These are phyloP conservation scores for Procavia capensis DNA, from an alignment of 2,113 vertebrate genomes.

Conservation along the genomic window DNA sequence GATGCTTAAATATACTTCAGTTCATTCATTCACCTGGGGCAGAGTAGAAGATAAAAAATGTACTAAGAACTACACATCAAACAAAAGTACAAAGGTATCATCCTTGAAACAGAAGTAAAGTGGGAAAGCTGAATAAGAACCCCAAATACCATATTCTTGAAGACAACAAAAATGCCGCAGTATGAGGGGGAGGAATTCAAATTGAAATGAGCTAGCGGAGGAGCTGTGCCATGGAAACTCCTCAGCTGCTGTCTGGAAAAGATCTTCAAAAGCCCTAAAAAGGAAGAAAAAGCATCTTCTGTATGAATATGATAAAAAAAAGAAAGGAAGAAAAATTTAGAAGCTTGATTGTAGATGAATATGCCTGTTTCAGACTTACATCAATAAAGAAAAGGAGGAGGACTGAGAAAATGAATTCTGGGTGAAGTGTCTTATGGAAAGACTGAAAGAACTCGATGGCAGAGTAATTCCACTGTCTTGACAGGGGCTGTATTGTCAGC, in stretches of 20 bases:
- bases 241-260: conserved; percentile 31
- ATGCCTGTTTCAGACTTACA: not conserved
- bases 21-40: not conserved
- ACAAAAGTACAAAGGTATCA: conserved; percentile 26
- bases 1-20: conserved; percentile 39
- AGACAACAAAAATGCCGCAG: conserved; percentile 7
- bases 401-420: not conserved
- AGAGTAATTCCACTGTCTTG: not conserved
- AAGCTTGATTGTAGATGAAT: conserved; percentile 15
- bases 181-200: conserved; percentile 44
- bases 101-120: conserved; percentile 45
- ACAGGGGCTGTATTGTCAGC: not conserved
- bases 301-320: not conserved
- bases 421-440: not conserved
- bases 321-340: not conserved
- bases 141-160: conserved; percentile 3
- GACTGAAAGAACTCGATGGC: not conserved
- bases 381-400: not conserved
- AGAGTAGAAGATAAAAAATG: not conserved
- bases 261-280: conserved; percentile 62
- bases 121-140: not conserved
- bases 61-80: not conserved
- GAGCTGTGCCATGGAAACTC: conserved; percentile 26
- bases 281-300: conserved; percentile 45
- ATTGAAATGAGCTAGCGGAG: conserved; percentile 30